Evolutionary conservation across 2,888 invertebrate species (phyloP), one percentile per base, ranked within the genome.

Genomic region (Brenthis hecate): DNA sequence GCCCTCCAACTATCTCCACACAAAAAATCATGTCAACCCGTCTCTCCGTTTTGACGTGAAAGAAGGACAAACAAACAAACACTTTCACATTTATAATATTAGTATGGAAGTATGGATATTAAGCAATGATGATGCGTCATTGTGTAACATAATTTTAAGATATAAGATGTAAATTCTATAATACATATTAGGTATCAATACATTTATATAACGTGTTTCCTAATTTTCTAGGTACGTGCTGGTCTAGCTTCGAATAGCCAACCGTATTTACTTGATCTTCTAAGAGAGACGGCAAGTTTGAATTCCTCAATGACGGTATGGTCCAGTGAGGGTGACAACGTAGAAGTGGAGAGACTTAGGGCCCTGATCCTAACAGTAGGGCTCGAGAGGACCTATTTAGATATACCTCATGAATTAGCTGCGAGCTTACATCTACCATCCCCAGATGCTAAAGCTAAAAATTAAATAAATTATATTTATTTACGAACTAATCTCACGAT

Each of bases 251-350:
- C 95, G 0, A 93, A 95, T 77, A 96, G 96, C 75, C 86, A 93
- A 69, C 89, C 93, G 0, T 91, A 94, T 5, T 85, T 98, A 14
- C 85, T 94, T 16, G 91, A 91, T 70, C 91, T 98, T 32, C 83
- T 96, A 14, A 85, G 92, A 0, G 91, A 91, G 78, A 91, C 89
- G 0, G 84, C 92, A 13, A 86, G 85, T 63, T 87, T 91, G 6
- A 91, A 94, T 76, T 94, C 94, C 55, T 96, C 97, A 0, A 86
- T 98, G 72, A 98, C 98, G 0, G 94, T 98, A 65, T 98, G 98
- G 98, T 95, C 96, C 3, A 92, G 94, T 57, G 91, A 88, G 48
- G 92, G 89, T 0, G 97, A 98, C 81, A 81, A 88, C 14, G 96
- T 97, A 19, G 93, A 96, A 79, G 94, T 95, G 4, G 87, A 91